Conservation (phyloP, 1,140 invertebrate species). For the Megalonaias nervosa region DNA sequence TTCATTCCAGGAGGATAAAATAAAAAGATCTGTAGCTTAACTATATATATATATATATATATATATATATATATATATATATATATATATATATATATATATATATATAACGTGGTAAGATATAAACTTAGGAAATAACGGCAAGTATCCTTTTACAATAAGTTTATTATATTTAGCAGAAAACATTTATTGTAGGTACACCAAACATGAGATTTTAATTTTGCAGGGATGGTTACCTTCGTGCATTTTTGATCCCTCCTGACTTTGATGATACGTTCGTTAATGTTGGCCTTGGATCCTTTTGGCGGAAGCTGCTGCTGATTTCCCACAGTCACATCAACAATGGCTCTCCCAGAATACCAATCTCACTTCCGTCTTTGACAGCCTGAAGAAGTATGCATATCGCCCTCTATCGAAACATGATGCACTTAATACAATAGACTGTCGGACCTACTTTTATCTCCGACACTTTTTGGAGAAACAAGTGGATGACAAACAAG, state of each 20-base stretch:
- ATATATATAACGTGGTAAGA: no score
- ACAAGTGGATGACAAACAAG: conserved; percentile 31
- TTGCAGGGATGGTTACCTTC: conserved; percentile 38
- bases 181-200: not conserved
- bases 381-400: conserved; percentile 50
- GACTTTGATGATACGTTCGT: conserved; percentile 63
- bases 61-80: no score
- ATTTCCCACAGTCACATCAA: conserved; percentile 38
- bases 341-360: conserved; percentile 49
- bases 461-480: conserved; percentile 49
- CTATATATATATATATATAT: no score
- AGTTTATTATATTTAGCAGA: no score
- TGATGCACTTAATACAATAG: conserved; percentile 47
- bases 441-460: conserved; percentile 55
- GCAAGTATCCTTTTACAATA: no score
- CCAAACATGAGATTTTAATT: not conserved
- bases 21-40: no score
- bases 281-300: conserved; percentile 54
- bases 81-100: no score
- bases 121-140: no score
- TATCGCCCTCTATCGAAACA: conserved; percentile 49
- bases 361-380: conserved; percentile 49
- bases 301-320: conserved; percentile 34
- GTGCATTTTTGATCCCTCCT: conserved; percentile 55
- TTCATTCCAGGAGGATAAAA: no score